phyloP scores from a whole-genome alignment of 2,113 vertebrate species.

The Antigone vipio region DNA sequence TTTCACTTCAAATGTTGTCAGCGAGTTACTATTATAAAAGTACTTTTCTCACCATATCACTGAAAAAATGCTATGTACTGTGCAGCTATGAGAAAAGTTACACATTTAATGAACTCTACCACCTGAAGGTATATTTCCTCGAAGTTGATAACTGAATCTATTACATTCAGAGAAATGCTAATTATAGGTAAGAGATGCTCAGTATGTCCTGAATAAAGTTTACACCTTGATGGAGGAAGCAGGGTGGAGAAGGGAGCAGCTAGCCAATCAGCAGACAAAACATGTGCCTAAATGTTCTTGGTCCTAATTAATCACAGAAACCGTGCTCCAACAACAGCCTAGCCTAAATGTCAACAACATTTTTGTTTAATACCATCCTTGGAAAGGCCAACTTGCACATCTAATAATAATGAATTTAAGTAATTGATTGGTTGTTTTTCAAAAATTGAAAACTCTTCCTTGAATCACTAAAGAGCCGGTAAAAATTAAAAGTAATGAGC shows the following conservation, averaged over 20 bases:
- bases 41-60: conserved; percentile 73
- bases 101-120: conserved; percentile 87
- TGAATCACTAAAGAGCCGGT: background rate
- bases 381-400: background rate
- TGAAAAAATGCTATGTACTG: conserved; percentile 29
- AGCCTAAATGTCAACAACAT: background rate
- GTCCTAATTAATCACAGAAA: background rate
- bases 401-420: background rate
- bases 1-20: conserved; percentile 84
- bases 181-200: background rate
- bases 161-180: conserved; percentile 32
- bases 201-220: background rate
- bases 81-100: conserved; percentile 73
- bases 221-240: background rate
- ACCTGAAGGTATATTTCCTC: conserved; percentile 72
- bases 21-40: conserved; percentile 70
- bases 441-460: background rate
- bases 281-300: background rate
- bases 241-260: background rate
- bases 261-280: background rate
- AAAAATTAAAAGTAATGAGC: conserved; percentile 68
- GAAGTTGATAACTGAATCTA: conserved; percentile 43
- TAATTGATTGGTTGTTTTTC: background rate
- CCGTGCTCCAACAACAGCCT: background rate
- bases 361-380: background rate